Evolutionary conservation across 2,113 vertebrate genomes (phyloP).

Genomic region (Turnix velox): DNA sequence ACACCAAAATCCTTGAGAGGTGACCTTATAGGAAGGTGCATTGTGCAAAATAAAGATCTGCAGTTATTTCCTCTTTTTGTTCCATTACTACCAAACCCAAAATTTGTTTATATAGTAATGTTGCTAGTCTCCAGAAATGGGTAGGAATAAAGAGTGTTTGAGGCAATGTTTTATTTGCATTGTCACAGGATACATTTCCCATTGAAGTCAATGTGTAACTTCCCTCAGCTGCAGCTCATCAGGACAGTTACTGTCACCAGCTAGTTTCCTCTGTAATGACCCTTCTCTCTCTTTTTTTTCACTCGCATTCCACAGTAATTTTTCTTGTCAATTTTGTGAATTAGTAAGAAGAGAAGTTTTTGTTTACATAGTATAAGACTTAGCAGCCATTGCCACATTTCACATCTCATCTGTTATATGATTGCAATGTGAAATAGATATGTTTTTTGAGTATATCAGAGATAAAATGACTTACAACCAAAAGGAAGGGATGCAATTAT

Average conservation of each 20-base stretch:
- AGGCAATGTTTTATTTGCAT: not conserved
- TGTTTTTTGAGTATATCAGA: not conserved
- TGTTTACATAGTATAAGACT: slow-evolving; percentile 43
- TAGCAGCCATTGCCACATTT: slow-evolving; percentile 49
- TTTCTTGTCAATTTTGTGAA: slow-evolving; percentile 55
- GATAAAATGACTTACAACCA: not conserved
- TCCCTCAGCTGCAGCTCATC: not conserved
- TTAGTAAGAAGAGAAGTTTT: slow-evolving; percentile 12
- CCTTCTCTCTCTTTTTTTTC: not conserved
- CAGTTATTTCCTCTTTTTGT: not conserved
- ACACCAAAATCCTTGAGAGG: not conserved
- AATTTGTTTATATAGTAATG: not conserved
- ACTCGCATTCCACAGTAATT: not conserved
- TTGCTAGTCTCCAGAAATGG: not conserved
- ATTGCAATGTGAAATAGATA: slow-evolving; percentile 47
- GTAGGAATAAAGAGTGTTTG: not conserved
- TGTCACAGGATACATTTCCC: not conserved
- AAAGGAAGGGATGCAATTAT: not conserved
- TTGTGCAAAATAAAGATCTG: not conserved
- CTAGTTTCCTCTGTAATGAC: not conserved
- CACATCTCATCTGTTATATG: slow-evolving; percentile 41
- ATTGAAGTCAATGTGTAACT: not conserved
- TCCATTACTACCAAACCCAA: not conserved
- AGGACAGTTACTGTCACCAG: not conserved
- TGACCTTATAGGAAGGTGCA: not conserved